These are phyloP conservation scores for Tapirus indicus DNA, from an alignment of 2,797 vertebrate species.

Conservation along the genomic window DNA sequence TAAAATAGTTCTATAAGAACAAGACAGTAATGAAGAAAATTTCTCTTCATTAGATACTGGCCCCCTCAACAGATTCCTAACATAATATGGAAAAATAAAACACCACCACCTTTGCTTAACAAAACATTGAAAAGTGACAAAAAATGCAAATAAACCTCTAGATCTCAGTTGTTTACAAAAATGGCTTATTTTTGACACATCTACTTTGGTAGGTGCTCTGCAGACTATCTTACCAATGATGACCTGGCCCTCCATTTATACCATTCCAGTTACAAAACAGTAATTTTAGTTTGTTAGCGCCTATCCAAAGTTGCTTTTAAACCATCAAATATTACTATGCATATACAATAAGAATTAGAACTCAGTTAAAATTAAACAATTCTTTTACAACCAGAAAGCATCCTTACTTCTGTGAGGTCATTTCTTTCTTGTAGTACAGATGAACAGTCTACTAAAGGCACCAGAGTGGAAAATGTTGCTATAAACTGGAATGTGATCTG, in stretches of 20 bases:
- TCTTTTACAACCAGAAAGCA: background rate
- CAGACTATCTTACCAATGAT: background rate
- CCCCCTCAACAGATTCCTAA: background rate
- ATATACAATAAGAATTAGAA: constrained; percentile 16
- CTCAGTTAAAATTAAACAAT: background rate
- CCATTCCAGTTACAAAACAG: background rate
- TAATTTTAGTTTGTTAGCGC: background rate
- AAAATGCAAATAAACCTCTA: background rate
- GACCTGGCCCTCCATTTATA: background rate
- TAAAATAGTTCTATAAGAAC: constrained; percentile 18
- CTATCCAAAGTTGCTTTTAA: background rate
- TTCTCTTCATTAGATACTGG: background rate
- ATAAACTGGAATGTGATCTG: constrained; percentile 99
- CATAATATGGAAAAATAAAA: background rate
- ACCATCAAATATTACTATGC: background rate
- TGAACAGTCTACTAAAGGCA: constrained; percentile 99
- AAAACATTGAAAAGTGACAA: background rate
- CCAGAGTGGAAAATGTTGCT: constrained; percentile 98
- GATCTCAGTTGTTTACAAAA: background rate
- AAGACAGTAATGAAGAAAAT: background rate
- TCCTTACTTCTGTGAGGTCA: constrained; percentile 95
- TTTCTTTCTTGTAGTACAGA: constrained; percentile 94
- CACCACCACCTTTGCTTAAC: background rate
- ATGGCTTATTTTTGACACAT: background rate
- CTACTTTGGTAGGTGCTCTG: background rate